A percentile compares a stretch with the other conserved stretches of the same genome.
Evolutionary conservation across 2,113 vertebrate genomes (phyloP).

Genomic region (Laticauda colubrina): DNA sequence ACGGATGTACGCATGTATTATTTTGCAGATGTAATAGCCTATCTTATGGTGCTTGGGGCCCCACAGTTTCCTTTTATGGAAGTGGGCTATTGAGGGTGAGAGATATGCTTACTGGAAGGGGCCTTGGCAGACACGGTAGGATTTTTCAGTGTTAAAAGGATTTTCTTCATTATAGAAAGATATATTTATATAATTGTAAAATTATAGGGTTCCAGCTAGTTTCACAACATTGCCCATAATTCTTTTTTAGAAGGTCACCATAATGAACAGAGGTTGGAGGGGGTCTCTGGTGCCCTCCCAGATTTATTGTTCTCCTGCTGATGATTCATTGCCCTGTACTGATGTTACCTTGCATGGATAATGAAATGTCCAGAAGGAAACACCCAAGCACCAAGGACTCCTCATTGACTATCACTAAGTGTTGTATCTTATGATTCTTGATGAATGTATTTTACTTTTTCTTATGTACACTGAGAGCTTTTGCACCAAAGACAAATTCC

Average conservation of each 20-base stretch:
- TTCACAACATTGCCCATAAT: not conserved
- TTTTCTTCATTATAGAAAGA: not conserved
- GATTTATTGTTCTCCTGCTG: not conserved
- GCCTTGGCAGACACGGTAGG: not conserved
- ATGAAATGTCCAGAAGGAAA: not conserved
- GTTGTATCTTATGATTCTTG: too few relatives aligned
- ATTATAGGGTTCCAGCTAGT: not conserved
- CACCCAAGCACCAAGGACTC: not conserved
- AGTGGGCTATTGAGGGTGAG: not conserved
- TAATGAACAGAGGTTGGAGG: not conserved
- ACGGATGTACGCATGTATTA: not conserved
- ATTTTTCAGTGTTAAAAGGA: not conserved
- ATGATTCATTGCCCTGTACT: not conserved
- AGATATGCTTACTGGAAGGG: not conserved
- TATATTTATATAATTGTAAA: not conserved
- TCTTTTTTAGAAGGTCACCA: not conserved
- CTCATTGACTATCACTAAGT: not conserved
- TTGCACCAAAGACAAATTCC: too few relatives aligned
- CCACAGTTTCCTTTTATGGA: not conserved
- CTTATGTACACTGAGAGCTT: too few relatives aligned
- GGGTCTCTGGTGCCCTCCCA: not conserved
- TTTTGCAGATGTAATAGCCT: not conserved
- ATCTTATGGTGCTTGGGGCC: not conserved
- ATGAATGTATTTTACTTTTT: too few relatives aligned
- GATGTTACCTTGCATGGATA: not conserved